phyloP scores from a whole-genome alignment of 2,113 vertebrate genomes.

The Actinemys pallida region DNA sequence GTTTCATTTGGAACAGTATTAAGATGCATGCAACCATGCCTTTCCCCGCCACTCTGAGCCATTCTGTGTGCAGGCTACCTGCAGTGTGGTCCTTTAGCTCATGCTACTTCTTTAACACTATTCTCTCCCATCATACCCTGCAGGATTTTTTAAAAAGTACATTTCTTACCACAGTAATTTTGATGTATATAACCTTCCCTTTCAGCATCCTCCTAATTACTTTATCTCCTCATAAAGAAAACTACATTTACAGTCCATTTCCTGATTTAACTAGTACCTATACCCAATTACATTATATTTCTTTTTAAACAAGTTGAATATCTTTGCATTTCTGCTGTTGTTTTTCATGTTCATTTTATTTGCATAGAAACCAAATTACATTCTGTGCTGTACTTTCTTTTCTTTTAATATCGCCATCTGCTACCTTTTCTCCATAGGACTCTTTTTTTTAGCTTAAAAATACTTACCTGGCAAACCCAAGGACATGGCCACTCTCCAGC shows the following conservation, averaged over 20 bases:
- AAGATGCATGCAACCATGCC: background rate
- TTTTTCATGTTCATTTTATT: conserved; percentile 38
- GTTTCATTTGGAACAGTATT: background rate
- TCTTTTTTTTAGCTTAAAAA: conserved; percentile 3
- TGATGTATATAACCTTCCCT: conserved; percentile 53
- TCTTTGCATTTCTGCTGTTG: conserved; percentile 35
- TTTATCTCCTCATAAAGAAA: conserved; percentile 56
- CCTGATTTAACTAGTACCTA: conserved; percentile 48
- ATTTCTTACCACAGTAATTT: conserved; percentile 27
- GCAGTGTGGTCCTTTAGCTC: background rate
- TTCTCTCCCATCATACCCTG: background rate
- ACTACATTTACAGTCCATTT: conserved; percentile 52
- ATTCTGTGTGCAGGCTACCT: background rate
- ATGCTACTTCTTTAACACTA: background rate
- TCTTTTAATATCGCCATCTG: background rate
- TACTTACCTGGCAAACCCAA: background rate
- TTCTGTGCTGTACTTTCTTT: background rate
- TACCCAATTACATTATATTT: conserved; percentile 28
- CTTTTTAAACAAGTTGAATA: conserved; percentile 48
- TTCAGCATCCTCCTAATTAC: conserved; percentile 48
- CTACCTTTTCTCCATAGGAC: background rate
- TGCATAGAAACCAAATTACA: conserved; percentile 29
- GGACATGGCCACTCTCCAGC: background rate
- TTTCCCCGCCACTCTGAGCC: background rate
- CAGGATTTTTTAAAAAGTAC: background rate